Percentiles rank a stretch among this genome's conserved stretches.
These are phyloP conservation scores for Lindbergichthys nudifrons DNA, from an alignment of 2,797 vertebrate genomes.

Conservation along the genomic window DNA sequence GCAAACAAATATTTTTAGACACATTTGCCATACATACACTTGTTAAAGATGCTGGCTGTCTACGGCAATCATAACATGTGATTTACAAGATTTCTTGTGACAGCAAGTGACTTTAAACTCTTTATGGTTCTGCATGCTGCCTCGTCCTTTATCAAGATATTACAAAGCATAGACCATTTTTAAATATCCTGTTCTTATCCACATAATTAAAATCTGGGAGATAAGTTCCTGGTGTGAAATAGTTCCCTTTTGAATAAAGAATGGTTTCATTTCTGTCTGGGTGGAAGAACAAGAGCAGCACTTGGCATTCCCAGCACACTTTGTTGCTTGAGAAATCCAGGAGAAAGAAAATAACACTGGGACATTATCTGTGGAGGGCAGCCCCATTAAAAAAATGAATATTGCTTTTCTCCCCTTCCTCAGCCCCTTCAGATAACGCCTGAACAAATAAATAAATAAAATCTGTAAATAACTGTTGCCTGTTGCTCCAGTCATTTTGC, in stretches of 20 bases:
- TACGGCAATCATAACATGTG: slow-evolving; percentile 3
- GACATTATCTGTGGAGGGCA: slow-evolving; percentile 66
- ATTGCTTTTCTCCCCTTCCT: slow-evolving; percentile 67
- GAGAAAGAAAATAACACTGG: slow-evolving; percentile 56
- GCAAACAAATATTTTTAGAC: slow-evolving; percentile 13
- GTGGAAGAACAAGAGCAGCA: slow-evolving; percentile 24
- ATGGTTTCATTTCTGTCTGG: slow-evolving; percentile 18
- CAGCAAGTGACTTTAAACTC: neutral
- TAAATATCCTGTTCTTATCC: neutral
- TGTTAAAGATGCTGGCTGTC: slow-evolving; percentile 9
- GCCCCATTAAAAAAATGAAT: slow-evolving; percentile 74
- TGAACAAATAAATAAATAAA: slow-evolving; percentile 80
- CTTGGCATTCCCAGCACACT: slow-evolving; percentile 50
- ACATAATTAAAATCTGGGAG: slow-evolving; percentile 17
- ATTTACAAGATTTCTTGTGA: neutral
- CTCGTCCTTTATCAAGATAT: neutral
- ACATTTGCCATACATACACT: neutral
- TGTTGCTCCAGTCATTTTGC: slow-evolving; percentile 79
- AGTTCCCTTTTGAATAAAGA: slow-evolving; percentile 15
- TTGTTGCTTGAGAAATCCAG: slow-evolving; percentile 40
- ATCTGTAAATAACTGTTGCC: slow-evolving; percentile 71
- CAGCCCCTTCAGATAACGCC: slow-evolving; percentile 66
- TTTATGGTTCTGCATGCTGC: neutral
- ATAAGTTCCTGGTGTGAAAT: neutral
- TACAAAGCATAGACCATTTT: neutral